Evolutionary conservation across 2,888 invertebrate genomes (phyloP).

Genomic region (Tachystola acroxantha): DNA sequence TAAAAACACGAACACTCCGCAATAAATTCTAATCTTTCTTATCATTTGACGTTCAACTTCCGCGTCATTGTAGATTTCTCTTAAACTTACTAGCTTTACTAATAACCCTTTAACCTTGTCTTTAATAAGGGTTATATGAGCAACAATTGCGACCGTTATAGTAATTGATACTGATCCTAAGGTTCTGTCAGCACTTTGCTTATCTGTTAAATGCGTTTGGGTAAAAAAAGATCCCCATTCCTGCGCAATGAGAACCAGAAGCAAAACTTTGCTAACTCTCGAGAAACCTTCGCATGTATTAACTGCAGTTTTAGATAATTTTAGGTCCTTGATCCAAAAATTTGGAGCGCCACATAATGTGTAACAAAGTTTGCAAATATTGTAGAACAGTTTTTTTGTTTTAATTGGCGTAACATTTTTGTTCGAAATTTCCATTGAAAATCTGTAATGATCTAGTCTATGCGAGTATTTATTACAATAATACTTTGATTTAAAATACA

Average conservation of each 20-base stretch:
- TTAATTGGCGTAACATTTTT: neutral
- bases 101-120: slow-evolving; percentile 8
- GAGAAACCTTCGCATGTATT: no score
- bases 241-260: slow-evolving; percentile 7
- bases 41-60: slow-evolving; percentile 40
- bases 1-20: slow-evolving; percentile 14
- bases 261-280: neutral
- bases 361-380: neutral
- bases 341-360: neutral
- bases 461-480: no score
- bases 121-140: no score
- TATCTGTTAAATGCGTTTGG: slow-evolving; percentile 24
- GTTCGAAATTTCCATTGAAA: neutral
- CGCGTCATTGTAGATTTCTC: slow-evolving; percentile 32
- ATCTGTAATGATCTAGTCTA: no score
- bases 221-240: slow-evolving; percentile 19
- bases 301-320: slow-evolving; percentile 11
- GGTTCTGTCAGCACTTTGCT: slow-evolving; percentile 14
- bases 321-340: slow-evolving; percentile 6
- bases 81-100: slow-evolving; percentile 19
- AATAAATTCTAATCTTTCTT: slow-evolving; percentile 24
- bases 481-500: no score
- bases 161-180: no score
- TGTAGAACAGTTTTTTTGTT: neutral
- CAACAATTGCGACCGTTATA: no score